Conservation (phyloP, 2,797 vertebrate species). For the Mormyrus proboscirostris region DNA sequence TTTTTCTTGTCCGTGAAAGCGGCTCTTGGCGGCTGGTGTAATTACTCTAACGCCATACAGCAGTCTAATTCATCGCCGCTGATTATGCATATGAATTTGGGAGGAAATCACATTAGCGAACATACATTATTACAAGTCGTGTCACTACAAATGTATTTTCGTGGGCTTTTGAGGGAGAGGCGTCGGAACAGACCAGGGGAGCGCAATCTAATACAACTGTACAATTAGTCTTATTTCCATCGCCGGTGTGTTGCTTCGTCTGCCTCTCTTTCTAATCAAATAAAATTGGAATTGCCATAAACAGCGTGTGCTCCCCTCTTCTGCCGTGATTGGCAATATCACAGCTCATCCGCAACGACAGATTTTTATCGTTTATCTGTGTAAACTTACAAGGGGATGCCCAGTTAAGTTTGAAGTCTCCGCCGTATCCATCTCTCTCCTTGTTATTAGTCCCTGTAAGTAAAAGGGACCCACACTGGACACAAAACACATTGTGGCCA, state of each 20-base stretch:
- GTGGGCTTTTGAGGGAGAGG: slow-evolving; percentile 13
- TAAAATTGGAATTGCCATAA: neutral
- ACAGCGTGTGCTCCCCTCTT: neutral
- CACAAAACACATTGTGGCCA: neutral
- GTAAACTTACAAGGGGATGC: neutral
- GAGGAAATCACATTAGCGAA: slow-evolving; percentile 27
- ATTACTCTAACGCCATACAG: slow-evolving; percentile 21
- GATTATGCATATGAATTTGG: slow-evolving; percentile 30
- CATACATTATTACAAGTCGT: slow-evolving; percentile 24
- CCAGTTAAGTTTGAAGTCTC: neutral
- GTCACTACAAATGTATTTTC: slow-evolving; percentile 23
- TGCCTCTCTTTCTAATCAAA: slow-evolving; percentile 21
- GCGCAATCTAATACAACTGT: slow-evolving; percentile 18
- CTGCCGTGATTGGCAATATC: neutral
- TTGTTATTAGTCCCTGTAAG: neutral
- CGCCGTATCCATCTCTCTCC: neutral
- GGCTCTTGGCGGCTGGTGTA: slow-evolving; percentile 3
- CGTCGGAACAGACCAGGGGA: slow-evolving; percentile 6
- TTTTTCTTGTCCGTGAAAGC: slow-evolving; percentile 21
- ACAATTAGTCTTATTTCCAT: slow-evolving; percentile 19
- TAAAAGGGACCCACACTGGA: neutral
- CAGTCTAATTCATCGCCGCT: slow-evolving; percentile 25
- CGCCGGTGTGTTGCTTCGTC: slow-evolving; percentile 14
- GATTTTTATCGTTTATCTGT: neutral
- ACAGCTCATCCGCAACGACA: neutral